phyloP scores from a whole-genome alignment of 1,140 invertebrate genomes.

The Camponotus vicinus region DNA sequence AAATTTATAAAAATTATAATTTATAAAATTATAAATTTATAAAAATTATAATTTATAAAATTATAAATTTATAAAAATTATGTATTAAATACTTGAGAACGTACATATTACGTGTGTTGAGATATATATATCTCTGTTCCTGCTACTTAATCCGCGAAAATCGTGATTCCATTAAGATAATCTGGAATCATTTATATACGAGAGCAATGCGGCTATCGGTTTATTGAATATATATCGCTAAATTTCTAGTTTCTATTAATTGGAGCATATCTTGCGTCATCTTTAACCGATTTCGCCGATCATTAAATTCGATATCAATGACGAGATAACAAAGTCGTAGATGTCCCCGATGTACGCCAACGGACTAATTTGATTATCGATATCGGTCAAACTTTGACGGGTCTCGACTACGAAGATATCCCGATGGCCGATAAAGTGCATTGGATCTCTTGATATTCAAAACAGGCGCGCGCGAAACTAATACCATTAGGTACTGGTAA shows the following conservation, averaged over 20 bases:
- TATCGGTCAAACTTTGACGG: conserved; percentile 46
- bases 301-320: conserved; percentile 1
- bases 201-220: neutral
- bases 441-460: conserved; percentile 56
- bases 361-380: conserved; percentile 48
- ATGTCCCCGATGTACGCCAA: neutral
- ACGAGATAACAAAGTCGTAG: conserved; percentile 17
- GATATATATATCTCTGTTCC: neutral
- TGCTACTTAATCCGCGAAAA: neutral
- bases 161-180: neutral
- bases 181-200: neutral
- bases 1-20: too few species aligned
- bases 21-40: too few species aligned
- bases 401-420: conserved; percentile 53
- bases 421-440: conserved; percentile 55
- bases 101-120: too few species aligned
- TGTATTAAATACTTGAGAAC: neutral
- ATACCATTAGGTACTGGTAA: conserved; percentile 46
- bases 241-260: conserved; percentile 2
- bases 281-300: neutral
- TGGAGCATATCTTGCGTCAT: neutral
- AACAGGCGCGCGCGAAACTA: conserved; percentile 17
- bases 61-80: too few species aligned
- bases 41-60: too few species aligned
- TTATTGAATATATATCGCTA: neutral